Percentiles rank a stretch among this genome's conserved stretches.
Evolutionary conservation across 2,113 vertebrate species (phyloP).

Genomic region (Centropus unirufus): DNA sequence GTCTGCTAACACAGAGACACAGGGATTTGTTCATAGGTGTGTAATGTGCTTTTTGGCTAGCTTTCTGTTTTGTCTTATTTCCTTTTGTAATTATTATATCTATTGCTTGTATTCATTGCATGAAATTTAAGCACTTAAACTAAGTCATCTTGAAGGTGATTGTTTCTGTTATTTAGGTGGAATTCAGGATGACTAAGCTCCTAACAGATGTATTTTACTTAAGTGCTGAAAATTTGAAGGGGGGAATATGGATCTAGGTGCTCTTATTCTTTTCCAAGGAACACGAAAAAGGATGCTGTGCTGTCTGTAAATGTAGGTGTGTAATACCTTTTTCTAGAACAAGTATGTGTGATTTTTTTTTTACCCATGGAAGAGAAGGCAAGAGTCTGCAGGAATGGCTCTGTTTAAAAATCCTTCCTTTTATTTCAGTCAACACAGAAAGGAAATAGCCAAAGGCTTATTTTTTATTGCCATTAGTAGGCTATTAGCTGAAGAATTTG

Average conservation of each 20-base stretch:
- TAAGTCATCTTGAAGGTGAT: neutral
- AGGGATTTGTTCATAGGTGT: neutral
- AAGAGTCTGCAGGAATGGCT: neutral
- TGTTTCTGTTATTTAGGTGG: neutral
- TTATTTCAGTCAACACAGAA: neutral
- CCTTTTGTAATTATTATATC: neutral
- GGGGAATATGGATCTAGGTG: neutral
- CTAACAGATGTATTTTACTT: neutral
- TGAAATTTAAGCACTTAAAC: neutral
- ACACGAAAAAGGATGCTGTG: neutral
- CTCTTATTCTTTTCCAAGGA: neutral
- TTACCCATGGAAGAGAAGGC: neutral
- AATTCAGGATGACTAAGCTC: neutral
- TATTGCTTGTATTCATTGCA: neutral
- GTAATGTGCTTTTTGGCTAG: neutral
- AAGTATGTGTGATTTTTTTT: accelerated
- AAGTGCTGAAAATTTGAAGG: neutral
- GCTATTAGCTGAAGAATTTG: neutral
- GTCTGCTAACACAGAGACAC: accelerated
- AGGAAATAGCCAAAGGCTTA: neutral
- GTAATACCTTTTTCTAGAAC: neutral
- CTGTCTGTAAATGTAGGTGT: neutral
- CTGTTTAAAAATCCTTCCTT: neutral
- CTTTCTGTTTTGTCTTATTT: neutral
- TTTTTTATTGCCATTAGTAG: neutral